These are phyloP conservation scores for Coranthus polyacanthus DNA, from an alignment of 2,797 vertebrate genomes.

Conservation along the genomic window DNA sequence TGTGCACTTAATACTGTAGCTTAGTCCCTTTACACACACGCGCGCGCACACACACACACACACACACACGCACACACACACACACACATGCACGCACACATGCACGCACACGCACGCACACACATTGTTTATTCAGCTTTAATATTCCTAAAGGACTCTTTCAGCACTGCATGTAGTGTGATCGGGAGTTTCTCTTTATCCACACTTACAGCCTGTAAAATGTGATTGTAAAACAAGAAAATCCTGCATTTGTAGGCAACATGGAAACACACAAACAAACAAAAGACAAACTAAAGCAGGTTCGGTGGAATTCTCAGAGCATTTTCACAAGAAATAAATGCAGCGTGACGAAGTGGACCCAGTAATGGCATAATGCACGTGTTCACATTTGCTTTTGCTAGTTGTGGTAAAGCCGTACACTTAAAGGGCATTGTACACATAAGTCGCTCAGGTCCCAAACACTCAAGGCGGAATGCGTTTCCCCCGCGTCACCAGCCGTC, in stretches of 20 bases:
- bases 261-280: slow-evolving; percentile 50
- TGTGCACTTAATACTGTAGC: slow-evolving; percentile 79
- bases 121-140: slow-evolving; percentile 40
- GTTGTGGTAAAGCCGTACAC: slow-evolving; percentile 18
- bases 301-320: slow-evolving; percentile 72
- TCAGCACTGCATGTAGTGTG: slow-evolving; percentile 60
- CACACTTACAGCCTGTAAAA: slow-evolving; percentile 29
- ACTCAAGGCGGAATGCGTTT: slow-evolving; percentile 50
- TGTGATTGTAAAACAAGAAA: slow-evolving; percentile 13
- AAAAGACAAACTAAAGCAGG: slow-evolving; percentile 44
- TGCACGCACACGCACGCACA: slow-evolving; percentile 16
- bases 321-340: slow-evolving; percentile 65
- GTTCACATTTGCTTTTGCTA: slow-evolving; percentile 62
- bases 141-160: slow-evolving; percentile 35
- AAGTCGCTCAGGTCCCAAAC: slow-evolving; percentile 19
- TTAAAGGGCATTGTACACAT: slow-evolving; percentile 5
- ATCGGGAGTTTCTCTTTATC: slow-evolving; percentile 7
- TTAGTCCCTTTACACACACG: slow-evolving; percentile 63
- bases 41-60: slow-evolving; percentile 15
- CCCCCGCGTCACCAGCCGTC: slow-evolving; percentile 36
- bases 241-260: slow-evolving; percentile 50
- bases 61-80: slow-evolving; percentile 19
- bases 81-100: slow-evolving; percentile 27
- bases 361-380: slow-evolving; percentile 25
- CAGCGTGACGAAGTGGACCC: slow-evolving; percentile 54